Percentiles rank a stretch among this genome's conserved stretches.
phyloP scores from a whole-genome alignment of 2,113 vertebrate species.

The Eleginops maclovinus region DNA sequence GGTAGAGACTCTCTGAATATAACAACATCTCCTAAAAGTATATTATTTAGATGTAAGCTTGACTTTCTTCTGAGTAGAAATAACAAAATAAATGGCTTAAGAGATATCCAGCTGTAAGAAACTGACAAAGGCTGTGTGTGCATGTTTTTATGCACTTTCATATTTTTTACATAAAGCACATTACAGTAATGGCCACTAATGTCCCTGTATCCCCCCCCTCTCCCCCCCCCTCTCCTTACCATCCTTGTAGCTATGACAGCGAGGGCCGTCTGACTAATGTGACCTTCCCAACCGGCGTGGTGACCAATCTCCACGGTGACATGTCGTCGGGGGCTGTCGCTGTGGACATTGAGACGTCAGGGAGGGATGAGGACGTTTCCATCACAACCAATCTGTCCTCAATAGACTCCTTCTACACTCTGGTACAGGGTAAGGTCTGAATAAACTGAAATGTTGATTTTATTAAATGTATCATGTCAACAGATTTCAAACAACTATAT shows the following conservation, averaged over 20 bases:
- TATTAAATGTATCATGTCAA: too few species aligned
- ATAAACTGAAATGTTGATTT: too few species aligned
- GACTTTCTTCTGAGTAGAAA: neutral
- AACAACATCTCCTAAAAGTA: neutral
- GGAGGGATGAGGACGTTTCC: slow-evolving; percentile 96
- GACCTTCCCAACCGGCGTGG: slow-evolving; percentile 96
- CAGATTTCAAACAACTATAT: too few species aligned
- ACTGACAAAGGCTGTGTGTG: neutral
- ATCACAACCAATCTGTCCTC: slow-evolving; percentile 98
- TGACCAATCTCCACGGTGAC: slow-evolving; percentile 95
- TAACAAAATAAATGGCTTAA: too few species aligned
- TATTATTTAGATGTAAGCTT: neutral
- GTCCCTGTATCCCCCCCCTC: neutral
- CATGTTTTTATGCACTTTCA: neutral
- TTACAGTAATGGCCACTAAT: slow-evolving; percentile 10
- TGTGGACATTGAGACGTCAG: slow-evolving; percentile 96
- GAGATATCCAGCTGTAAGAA: neutral
- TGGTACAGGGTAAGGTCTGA: slow-evolving; percentile 97
- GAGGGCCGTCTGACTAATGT: slow-evolving; percentile 97
- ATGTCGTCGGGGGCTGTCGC: slow-evolving; percentile 97
- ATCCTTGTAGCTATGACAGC: slow-evolving; percentile 90
- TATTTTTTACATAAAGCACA: neutral
- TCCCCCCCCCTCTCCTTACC: neutral
- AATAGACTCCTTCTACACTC: slow-evolving; percentile 96
- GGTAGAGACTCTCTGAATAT: neutral